Conservation (phyloP, 2,113 vertebrate genomes). For the Cottus gobio region DNA sequence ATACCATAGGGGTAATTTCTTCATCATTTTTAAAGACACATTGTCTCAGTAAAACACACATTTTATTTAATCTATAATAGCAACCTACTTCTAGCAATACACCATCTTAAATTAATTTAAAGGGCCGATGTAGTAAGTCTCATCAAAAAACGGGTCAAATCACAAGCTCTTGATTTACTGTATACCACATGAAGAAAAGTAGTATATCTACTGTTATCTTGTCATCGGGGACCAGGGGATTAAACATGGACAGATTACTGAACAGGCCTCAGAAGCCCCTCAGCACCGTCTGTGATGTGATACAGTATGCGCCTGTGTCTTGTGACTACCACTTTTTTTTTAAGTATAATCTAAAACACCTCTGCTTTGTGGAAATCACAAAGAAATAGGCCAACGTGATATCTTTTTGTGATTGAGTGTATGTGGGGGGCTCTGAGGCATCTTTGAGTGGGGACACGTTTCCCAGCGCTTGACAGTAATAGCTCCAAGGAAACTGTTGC, state of each 20-base stretch:
- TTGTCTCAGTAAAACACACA: not conserved
- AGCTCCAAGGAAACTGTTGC: not conserved
- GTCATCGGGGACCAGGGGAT: not conserved
- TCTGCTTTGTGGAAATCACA: not conserved
- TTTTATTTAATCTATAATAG: not conserved
- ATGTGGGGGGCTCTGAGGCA: not conserved
- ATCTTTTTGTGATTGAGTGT: not conserved
- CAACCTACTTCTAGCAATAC: not conserved
- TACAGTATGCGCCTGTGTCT: not conserved
- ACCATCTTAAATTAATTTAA: not conserved
- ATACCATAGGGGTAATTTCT: not conserved
- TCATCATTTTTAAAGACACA: not conserved
- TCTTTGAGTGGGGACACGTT: not conserved
- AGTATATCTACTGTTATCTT: not conserved
- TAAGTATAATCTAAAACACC: not conserved
- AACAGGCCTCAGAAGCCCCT: not conserved
- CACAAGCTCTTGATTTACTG: not conserved
- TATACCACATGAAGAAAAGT: not conserved
- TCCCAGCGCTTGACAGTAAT: not conserved
- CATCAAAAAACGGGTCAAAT: not conserved
- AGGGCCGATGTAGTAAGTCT: not conserved
- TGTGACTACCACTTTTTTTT: too few relatives aligned
- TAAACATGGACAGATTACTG: constrained; percentile 3
- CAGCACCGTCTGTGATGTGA: not conserved
- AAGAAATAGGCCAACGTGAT: not conserved